A percentile compares a stretch with the other conserved stretches of the same genome.
These are phyloP conservation scores for Pocillopora verrucosa DNA, from an alignment of 64 coral and sea anemone species.

Conservation along the genomic window DNA sequence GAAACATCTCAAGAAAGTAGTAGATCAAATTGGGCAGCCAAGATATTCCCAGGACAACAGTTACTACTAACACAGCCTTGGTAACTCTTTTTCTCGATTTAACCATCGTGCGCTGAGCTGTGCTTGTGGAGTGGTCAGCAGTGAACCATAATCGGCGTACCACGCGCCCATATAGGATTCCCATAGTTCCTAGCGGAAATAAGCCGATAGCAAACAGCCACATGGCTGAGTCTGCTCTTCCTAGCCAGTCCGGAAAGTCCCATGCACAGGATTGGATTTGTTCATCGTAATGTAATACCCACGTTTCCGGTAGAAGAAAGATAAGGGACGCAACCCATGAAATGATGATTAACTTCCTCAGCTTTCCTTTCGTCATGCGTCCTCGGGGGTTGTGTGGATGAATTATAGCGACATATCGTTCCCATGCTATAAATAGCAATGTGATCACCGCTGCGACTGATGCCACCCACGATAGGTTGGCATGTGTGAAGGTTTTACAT, in stretches of 20 bases:
- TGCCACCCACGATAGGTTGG: slow-evolving; percentile 23
- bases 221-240: neutral
- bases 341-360: neutral
- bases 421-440: slow-evolving; percentile 21
- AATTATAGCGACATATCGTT: slow-evolving; percentile 20
- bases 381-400: slow-evolving; percentile 3
- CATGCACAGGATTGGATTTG: neutral
- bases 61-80: slow-evolving; percentile 32
- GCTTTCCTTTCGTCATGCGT: neutral
- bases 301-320: slow-evolving; percentile 5
- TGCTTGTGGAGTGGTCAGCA: neutral
- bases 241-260: slow-evolving; percentile 11
- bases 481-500: slow-evolving; percentile 23
- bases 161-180: slow-evolving; percentile 28
- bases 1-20: slow-evolving; percentile 8
- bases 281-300: neutral
- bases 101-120: slow-evolving; percentile 25
- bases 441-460: slow-evolving; percentile 8
- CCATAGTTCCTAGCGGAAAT: slow-evolving; percentile 16
- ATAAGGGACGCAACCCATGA: slow-evolving; percentile 4
- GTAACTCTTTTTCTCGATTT: slow-evolving; percentile 56
- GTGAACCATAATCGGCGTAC: slow-evolving; percentile 37
- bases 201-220: slow-evolving; percentile 32
- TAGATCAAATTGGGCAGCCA: slow-evolving; percentile 58
- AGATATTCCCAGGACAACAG: slow-evolving; percentile 38